phyloP scores from a whole-genome alignment of 2,797 vertebrate genomes.

The Clarias fuscus region DNA sequence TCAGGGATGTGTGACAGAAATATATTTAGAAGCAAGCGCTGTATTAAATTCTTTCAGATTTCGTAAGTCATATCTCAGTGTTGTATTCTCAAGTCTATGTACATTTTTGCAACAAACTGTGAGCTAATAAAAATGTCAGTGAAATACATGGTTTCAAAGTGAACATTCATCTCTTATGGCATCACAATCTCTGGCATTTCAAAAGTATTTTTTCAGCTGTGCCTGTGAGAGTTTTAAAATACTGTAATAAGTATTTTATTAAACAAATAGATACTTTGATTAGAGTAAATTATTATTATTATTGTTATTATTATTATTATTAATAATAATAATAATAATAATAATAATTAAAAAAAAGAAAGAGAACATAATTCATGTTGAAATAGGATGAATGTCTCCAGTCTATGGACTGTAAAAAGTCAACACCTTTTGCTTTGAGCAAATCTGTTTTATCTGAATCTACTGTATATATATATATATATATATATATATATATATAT shows the following conservation, averaged over 20 bases:
- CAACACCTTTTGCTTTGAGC: neutral
- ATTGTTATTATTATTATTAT: no score
- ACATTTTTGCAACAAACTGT: conserved; percentile 1
- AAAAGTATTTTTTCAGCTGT: neutral
- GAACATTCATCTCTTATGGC: neutral
- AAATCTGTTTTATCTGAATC: neutral
- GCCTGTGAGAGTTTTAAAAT: neutral
- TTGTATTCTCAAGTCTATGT: neutral
- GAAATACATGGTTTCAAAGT: neutral
- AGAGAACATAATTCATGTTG: neutral
- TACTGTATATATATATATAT: neutral
- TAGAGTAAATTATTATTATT: neutral
- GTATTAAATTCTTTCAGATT: neutral
- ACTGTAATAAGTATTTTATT: neutral
- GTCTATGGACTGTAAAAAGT: neutral
- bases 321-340: no score
- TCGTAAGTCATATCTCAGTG: neutral
- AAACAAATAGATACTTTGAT: neutral
- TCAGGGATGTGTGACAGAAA: conserved; percentile 7
- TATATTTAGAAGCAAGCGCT: neutral
- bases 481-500: neutral
- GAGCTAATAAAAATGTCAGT: conserved; percentile 9
- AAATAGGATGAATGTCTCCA: neutral
- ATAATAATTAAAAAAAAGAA: neutral
- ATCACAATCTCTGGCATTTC: neutral